Evolutionary conservation across 2,113 vertebrate species (phyloP).

Genomic region (Phaethornis superciliosus): DNA sequence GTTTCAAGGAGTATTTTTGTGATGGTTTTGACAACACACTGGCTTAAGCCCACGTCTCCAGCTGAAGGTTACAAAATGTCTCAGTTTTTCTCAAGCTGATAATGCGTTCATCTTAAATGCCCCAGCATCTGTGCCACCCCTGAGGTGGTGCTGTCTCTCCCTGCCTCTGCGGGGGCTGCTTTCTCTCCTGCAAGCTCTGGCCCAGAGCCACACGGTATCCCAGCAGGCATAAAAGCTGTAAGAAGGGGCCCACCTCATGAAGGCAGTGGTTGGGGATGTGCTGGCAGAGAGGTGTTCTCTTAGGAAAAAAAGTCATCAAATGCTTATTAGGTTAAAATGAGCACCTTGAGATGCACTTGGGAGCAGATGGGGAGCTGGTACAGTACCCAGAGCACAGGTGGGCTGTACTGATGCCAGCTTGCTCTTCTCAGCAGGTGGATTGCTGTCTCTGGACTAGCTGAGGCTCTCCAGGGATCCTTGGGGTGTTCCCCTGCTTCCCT

Average conservation of each 20-base stretch:
- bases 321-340: neutral
- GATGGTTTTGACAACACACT: neutral
- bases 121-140: neutral
- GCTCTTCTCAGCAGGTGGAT: constrained; percentile 29
- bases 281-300: neutral
- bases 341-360: constrained; percentile 64
- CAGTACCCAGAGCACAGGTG: constrained; percentile 56
- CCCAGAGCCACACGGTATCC: neutral
- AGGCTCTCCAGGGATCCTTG: neutral
- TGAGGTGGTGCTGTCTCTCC: neutral
- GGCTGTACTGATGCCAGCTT: constrained; percentile 18
- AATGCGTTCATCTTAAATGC: neutral
- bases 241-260: neutral
- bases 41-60: neutral
- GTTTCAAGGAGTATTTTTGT: neutral
- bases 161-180: neutral
- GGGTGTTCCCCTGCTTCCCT: neutral
- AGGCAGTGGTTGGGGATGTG: neutral
- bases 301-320: neutral
- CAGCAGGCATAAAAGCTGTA: neutral
- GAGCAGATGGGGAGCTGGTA: constrained; percentile 57
- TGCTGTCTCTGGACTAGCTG: neutral
- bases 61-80: neutral
- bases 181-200: neutral
- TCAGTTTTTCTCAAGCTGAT: neutral